Evolutionary conservation across 2,888 invertebrate species (phyloP), one percentile per base, ranked within the genome.

Genomic region (Brachynemurus nebulosus): DNA sequence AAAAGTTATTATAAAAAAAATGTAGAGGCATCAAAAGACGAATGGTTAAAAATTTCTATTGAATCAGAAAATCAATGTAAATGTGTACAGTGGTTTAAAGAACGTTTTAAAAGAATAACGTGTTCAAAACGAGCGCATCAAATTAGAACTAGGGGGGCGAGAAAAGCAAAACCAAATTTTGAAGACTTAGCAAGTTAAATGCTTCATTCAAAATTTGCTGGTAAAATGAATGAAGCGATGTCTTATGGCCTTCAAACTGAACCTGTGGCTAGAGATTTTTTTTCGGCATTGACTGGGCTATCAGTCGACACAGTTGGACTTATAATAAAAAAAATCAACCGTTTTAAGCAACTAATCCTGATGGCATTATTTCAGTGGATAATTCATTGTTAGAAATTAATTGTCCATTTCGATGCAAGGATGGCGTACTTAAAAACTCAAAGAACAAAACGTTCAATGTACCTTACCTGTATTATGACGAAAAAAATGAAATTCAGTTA

Each of bases 381-480:
- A 39, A 16, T 46, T 36, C 47, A 20, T 36, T 48, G 12, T 23
- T 47, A 5, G 48, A 50, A 47, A 51, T 50, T 7, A 50, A 50
- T 34, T 50, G 47, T 38, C 48, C 50, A 18, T 44, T 19, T 40
- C 37, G 27, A 23, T 49, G 50, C 34, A 30, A 43, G 30, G 37
- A 50, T 44, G 21, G 20, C 25, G 16, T 20, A 46, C 48, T 51
- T 23, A 23, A 47, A 12, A 42, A 45, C 37, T 23, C 6, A 7
- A 23, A 23, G 9, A 23, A 23, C 6, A 6, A 9, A 6, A 9
- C 6, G 9, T 7, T 23, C 23, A 23, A 23, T 7, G 23, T 23
- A 9, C 23, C 23, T 6, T 23, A 23, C 23, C 9, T 23, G 12
- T 12, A 19, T 18, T 23, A 7, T 23, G 23, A 23, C 6, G 9